Base-by-base conservation (phyloP, 2,113 vertebrate genomes). In the Grantiella picta region DNA sequence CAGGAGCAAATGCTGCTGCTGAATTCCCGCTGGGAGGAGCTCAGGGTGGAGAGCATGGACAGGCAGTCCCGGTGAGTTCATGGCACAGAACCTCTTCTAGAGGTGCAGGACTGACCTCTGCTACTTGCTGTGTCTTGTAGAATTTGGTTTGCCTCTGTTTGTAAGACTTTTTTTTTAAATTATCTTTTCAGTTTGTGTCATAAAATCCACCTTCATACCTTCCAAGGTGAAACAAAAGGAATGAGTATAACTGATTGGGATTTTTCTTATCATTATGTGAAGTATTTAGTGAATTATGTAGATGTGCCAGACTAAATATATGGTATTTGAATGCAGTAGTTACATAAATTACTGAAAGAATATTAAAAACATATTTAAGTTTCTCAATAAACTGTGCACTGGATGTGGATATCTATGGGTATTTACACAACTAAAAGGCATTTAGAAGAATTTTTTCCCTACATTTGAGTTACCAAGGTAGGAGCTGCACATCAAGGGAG, bases 11-110 rank as follows among this genome's bases (percentile, higher is more conserved):
- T 99, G 99, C 98, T 94, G 27, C 98, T 99, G 80, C 97, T 99
- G 65, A 99, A 99, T 79, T 98, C 99, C 0, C 98, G 99, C 78
- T 99, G 99, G 99, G 99, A 99, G 91, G 97, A 96, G 4, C 99
- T 99, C 2, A 96, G 99, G 36, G 98, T 99, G 81, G 98, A 98
- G n/a, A 99, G 99, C 94, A 99, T 99, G 99, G 99, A 99, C 95
- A 98, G 99, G 29, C 99, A 99, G 95, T 98, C 99, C 80, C 98
- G 98, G 99, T 99, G 79, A 98, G 98, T 96, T 97, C 25, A 10
- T 17, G 45, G 12, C 2, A 1, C 35, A 11, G 27, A 57, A 23
- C 12, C 21, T 56, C 28, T 72, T 23, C 12, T 36, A 42, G 49
- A 69, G 24, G 12, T 54, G 54, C 33, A 47, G 72, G 68, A 40